A percentile compares a stretch with the other conserved stretches of the same genome.
Conservation (phyloP, 1,140 invertebrate species). For the Leptestheria dahalacensis region DNA sequence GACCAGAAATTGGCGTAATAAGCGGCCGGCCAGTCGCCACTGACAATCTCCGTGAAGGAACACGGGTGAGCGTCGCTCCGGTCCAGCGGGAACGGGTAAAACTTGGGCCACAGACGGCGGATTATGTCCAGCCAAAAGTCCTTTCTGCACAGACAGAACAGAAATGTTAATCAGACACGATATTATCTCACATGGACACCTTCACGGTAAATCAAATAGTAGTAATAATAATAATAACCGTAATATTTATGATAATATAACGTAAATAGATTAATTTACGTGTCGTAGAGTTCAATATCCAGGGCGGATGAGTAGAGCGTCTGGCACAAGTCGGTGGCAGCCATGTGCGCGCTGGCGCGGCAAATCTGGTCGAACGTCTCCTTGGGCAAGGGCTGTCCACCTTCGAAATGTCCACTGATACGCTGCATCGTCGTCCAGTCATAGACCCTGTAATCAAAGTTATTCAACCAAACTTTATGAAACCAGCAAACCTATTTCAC, state of each 20-base stretch:
- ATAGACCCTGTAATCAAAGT: not conserved
- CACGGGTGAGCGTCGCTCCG: conserved; percentile 63
- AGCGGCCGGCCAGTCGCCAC: conserved; percentile 51
- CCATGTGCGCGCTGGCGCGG: conserved; percentile 49
- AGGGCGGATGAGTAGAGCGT: conserved; percentile 66
- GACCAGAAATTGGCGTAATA: conserved; percentile 67
- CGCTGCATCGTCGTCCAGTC: conserved; percentile 20
- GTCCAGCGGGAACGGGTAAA: conserved; percentile 52
- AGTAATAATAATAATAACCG: conserved; percentile 12
- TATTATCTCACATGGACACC: conserved; percentile 7
- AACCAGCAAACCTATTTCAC: too few relatives aligned
- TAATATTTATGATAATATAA: conserved; percentile 16
- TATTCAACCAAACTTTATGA: too few relatives aligned
- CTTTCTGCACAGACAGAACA: conserved; percentile 28
- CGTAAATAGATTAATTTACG: too few relatives aligned
- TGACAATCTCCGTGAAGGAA: conserved; percentile 55
- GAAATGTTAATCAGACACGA: not conserved
- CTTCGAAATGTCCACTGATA: conserved; percentile 57
- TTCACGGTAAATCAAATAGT: conserved; percentile 14
- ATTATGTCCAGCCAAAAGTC: conserved; percentile 67
- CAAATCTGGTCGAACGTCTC: conserved; percentile 46
- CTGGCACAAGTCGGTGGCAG: conserved; percentile 57
- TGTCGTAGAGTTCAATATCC: conserved; percentile 69
- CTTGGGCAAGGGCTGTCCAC: conserved; percentile 48
- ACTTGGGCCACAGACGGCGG: conserved; percentile 55